Evolutionary conservation across 2,113 vertebrate genomes (phyloP), one percentile per base, ranked within the genome.

Genomic region (Rattus rattus): DNA sequence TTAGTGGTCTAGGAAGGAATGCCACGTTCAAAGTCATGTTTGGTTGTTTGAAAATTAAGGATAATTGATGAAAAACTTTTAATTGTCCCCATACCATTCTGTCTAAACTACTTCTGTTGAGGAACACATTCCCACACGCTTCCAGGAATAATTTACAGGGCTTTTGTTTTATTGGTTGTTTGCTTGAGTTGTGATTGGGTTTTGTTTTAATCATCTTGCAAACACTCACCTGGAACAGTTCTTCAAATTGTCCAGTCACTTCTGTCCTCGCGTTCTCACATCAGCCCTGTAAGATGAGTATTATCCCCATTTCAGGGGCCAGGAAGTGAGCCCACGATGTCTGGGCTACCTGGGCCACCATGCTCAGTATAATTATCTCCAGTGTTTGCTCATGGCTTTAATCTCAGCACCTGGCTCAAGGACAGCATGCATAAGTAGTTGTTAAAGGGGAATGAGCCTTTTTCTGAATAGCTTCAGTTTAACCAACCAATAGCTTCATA

Each of bases 171-270:
- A 16, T n/a, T 16, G 28, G 61, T 65, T 16, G 39, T 36, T 65
- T 73, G 30, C 22, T 33, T 56, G 87, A 11, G 70, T 63, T 63
- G 72, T 43, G 17, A 8, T 30, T 88, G 52, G 36, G 33, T 14
- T 91, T n/a, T 63, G 85, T 90, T 83, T 63, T 49, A 81, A 76
- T 61, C 85, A 54, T 47, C n/a, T 90, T 92, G 63, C 89, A 88
- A 65, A 94, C 65, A 63, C 33, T 77, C 33, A n/a, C 17, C 81
- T 39, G 10, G 92, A 80, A 73, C 79, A 49, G 73, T 22, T 49
- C 81, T 83, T 79, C 26, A 17, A 22, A 61, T 56, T 63, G 13
- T 26, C 63, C 39, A 5, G 7, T 69, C 84, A 59, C 33, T 77
- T 56, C 63, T 13, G 73, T 94, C 61, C 54, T 91, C 86, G 1